Conservation (phyloP, 53 echinoderm and acorn worm species). For the Mesocentrotus franciscanus region DNA sequence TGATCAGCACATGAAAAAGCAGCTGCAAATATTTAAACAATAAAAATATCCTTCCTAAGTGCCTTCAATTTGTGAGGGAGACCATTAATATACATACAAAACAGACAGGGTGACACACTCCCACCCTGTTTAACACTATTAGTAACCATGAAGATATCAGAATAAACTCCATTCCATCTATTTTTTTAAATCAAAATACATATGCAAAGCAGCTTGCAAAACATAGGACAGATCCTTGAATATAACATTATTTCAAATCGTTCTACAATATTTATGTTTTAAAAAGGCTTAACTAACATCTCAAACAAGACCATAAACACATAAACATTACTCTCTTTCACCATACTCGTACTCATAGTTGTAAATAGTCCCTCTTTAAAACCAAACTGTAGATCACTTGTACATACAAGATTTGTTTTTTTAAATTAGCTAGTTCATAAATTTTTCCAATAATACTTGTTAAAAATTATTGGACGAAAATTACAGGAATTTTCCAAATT, state of each 20-base stretch:
- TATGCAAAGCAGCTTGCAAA: not conserved
- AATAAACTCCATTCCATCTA: not conserved
- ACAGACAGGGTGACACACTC: not conserved
- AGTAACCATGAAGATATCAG: not conserved
- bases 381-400: not conserved
- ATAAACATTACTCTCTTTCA: not conserved
- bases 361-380: not conserved
- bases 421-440: not conserved
- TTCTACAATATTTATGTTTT: not conserved
- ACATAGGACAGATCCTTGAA: not conserved
- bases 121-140: not conserved
- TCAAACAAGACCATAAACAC: not conserved
- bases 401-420: not conserved
- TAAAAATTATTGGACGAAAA: not conserved
- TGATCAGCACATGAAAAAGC: not conserved
- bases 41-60: not conserved
- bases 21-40: not conserved
- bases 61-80: not conserved
- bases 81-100: not conserved
- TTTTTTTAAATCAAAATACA: not conserved
- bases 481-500: not conserved
- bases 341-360: constrained; percentile 1
- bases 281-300: not conserved
- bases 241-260: constrained; percentile 1
- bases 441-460: not conserved